Evolutionary conservation across 2,888 invertebrate genomes (phyloP).

Genomic region (Tenthredo notha): DNA sequence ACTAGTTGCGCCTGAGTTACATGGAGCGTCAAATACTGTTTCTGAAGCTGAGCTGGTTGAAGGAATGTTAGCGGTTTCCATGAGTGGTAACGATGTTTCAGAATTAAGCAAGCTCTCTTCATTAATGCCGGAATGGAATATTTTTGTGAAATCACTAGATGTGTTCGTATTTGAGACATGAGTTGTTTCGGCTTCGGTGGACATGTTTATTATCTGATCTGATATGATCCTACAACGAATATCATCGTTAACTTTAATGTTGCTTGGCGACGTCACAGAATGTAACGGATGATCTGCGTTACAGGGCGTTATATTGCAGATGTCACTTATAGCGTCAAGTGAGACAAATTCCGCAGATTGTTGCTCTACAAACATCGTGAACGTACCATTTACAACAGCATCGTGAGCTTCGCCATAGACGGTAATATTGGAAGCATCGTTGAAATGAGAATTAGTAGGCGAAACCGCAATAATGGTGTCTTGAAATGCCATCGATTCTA

Average conservation of each 20-base stretch:
- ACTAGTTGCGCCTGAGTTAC: constrained; percentile 15
- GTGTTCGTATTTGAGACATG: neutral
- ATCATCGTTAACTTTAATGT: neutral
- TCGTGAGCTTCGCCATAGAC: neutral
- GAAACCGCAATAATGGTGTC: neutral
- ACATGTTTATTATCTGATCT: neutral
- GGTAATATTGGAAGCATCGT: constrained; percentile 7
- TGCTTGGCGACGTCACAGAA: neutral
- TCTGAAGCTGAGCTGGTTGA: constrained; percentile 7
- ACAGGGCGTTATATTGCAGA: neutral
- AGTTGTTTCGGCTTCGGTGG: neutral
- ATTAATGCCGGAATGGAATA: neutral
- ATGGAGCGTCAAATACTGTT: neutral
- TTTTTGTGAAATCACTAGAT: neutral
- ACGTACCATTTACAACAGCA: neutral
- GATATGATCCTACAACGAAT: neutral
- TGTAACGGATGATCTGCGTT: neutral
- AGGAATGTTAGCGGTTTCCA: neutral
- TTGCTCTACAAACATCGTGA: neutral
- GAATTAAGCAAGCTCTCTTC: neutral
- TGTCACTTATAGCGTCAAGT: neutral
- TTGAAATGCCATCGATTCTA: too few species aligned
- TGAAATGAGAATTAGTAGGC: neutral
- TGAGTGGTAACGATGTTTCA: constrained; percentile 14
- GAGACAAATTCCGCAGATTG: neutral